Evolutionary conservation across 1,140 invertebrate genomes (phyloP).

Genomic region (Monomorium pharaonis): DNA sequence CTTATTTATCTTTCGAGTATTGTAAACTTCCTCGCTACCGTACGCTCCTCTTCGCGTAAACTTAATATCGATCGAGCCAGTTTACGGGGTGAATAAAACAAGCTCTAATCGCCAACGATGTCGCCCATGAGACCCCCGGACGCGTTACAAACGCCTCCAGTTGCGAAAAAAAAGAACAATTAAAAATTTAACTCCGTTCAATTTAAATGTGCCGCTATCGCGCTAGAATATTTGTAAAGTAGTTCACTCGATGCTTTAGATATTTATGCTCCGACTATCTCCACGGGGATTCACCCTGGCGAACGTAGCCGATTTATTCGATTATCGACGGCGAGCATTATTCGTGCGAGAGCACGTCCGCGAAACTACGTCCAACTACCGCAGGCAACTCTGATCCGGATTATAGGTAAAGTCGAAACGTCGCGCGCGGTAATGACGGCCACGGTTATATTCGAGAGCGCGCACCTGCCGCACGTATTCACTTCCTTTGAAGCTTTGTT

Average conservation of each 20-base stretch:
- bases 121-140: neutral
- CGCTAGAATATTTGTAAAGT: neutral
- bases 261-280: neutral
- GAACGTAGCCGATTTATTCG: neutral
- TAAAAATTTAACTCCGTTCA: neutral
- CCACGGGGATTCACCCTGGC: neutral
- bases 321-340: neutral
- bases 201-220: neutral
- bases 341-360: neutral
- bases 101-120: neutral
- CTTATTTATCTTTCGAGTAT: conserved; percentile 10
- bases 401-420: neutral
- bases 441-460: neutral
- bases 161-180: neutral
- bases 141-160: neutral
- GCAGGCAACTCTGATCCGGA: neutral
- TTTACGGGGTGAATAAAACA: neutral
- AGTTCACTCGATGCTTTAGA: neutral
- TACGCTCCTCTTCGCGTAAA: neutral
- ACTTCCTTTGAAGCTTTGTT: conserved; percentile 43
- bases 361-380: neutral
- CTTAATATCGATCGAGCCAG: neutral
- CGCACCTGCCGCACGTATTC: conserved; percentile 30
- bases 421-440: neutral
- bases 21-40: neutral